Evolutionary conservation across 2,888 invertebrate genomes (phyloP), one percentile per base, ranked within the genome.

Genomic region (Caenorhabditis virilis): DNA sequence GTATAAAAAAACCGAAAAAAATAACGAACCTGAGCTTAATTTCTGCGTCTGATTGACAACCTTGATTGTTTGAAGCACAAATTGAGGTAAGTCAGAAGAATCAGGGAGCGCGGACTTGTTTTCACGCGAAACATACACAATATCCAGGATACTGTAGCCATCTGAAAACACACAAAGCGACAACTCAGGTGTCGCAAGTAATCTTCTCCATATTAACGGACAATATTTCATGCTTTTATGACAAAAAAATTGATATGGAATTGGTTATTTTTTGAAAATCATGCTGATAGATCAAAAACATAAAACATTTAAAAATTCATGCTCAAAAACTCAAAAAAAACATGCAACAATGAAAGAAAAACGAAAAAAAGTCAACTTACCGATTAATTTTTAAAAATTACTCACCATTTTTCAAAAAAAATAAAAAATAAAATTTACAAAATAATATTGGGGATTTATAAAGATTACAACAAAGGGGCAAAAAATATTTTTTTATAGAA

Each of bases 91-190:
- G 30, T 73, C 72, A 51, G 70, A 69, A 7, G 63, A 62, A 5
- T 57, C 52, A 2, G 52, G 48, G 2, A 59, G 64, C 22, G 74
- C 65, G 13, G 62, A 46, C 41, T 68, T 61, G 38, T 67, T 61
- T 18, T 61, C 47, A 20, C 39, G 51, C 52, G 74, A 76, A 5
- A 60, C 54, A 54, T 77, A 77, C 25, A 66, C 70, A 60, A 77
- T 76, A 59, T 77, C 77, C 41, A 65, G 62, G 27, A 70, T 67
- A 50, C 69, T 69, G 72, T 77, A 77, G 60, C 77, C 77, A 47
- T 77, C 77, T 77, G 72, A 52, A 72, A 55, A 45, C 60, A 58
- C 57, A 43, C 54, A 66, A 66, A 66, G 61, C 61, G 51, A 58
- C 60, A 54, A 53, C 61, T 62, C 56, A 60, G 52, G 35, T 36